phyloP scores from a whole-genome alignment of 2,888 invertebrate species.

The Dexiosoma caninum region DNA sequence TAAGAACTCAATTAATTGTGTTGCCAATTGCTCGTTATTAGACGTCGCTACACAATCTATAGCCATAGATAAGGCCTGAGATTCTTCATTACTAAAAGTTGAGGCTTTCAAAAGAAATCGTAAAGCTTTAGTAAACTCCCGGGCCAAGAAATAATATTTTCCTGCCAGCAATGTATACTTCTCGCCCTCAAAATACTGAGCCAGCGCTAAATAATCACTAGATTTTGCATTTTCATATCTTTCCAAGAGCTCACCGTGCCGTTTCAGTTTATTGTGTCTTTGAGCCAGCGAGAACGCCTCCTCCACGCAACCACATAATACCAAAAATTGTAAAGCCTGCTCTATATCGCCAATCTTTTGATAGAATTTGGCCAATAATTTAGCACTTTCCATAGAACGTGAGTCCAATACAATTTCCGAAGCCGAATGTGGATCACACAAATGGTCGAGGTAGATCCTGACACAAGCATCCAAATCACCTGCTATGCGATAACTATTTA shows the following conservation, averaged over 20 bases:
- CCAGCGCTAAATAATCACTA: constrained; percentile 92
- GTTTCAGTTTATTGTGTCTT: constrained; percentile 92
- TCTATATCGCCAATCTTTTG: constrained; percentile 94
- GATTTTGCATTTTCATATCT: constrained; percentile 85
- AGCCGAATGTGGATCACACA: constrained; percentile 96
- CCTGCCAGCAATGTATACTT: constrained; percentile 92
- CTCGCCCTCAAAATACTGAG: constrained; percentile 94
- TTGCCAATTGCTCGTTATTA: constrained; percentile 89
- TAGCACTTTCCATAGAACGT: constrained; percentile 96
- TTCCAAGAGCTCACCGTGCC: constrained; percentile 94
- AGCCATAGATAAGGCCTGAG: constrained; percentile 90
- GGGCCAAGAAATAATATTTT: constrained; percentile 94
- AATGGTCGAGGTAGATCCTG: constrained; percentile 91
- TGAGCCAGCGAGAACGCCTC: constrained; percentile 97
- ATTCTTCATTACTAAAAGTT: constrained; percentile 87
- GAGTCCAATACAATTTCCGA: constrained; percentile 95
- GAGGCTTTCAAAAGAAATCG: constrained; percentile 89
- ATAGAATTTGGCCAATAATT: constrained; percentile 95
- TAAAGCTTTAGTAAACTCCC: constrained; percentile 90
- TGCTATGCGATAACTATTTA: constrained; percentile 90
- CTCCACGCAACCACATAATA: constrained; percentile 95
- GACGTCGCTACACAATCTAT: constrained; percentile 95
- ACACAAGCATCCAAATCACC: constrained; percentile 96
- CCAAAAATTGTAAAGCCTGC: constrained; percentile 96
- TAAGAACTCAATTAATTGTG: constrained; percentile 93